phyloP scores from a whole-genome alignment of 2,888 invertebrate genomes.

The Metacarcinus magister region DNA sequence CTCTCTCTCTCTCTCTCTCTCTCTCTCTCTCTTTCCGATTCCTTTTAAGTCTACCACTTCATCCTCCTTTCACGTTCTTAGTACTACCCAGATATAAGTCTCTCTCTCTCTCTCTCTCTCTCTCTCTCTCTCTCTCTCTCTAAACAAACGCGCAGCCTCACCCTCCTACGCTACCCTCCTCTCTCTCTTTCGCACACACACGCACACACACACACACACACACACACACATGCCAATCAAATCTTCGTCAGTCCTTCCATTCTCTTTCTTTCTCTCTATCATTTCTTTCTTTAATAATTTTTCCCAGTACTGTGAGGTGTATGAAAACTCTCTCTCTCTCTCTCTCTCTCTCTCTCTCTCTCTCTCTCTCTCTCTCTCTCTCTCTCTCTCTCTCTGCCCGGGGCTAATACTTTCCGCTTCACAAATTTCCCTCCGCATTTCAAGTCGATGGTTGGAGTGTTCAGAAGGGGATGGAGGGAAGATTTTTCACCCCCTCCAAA shows the following conservation, averaged over 20 bases:
- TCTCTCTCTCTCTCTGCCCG: not conserved
- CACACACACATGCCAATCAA: not conserved
- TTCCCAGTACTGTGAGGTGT: too few species aligned
- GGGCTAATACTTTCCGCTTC: not conserved
- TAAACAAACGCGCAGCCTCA: not conserved
- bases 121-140: not conserved
- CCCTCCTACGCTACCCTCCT: not conserved
- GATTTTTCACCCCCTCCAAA: not conserved
- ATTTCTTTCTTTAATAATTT: too few species aligned
- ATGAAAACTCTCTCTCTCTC: not conserved
- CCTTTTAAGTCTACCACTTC: not conserved
- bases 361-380: constrained; percentile 36
- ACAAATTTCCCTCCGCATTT: not conserved
- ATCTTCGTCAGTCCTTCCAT: not conserved
- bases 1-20: constrained; percentile 21
- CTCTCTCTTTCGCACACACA: not conserved
- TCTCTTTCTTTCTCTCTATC: not conserved
- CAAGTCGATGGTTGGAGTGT: not conserved
- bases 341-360: constrained; percentile 1
- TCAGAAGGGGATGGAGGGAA: not conserved
- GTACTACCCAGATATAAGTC: not conserved
- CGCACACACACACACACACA: not conserved
- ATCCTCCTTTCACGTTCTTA: constrained; percentile 3
- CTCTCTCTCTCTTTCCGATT: not conserved
- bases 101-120: constrained; percentile 40